Evolutionary conservation across 2,113 vertebrate genomes (phyloP).

Genomic region (Smithornis capensis): DNA sequence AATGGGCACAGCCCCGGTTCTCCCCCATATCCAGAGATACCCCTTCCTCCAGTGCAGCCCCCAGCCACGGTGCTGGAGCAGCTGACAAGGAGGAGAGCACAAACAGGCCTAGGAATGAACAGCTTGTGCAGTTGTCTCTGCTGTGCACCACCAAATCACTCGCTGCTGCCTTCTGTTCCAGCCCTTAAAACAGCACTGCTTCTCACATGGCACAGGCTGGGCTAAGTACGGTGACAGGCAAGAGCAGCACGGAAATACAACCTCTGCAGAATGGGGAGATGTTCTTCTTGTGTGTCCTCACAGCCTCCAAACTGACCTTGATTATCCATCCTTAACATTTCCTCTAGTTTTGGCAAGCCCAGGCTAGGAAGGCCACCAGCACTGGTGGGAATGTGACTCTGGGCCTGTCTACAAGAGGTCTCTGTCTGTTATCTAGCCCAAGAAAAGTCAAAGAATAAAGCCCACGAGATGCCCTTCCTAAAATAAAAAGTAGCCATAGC

Average conservation of each 20-base stretch:
- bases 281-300: background rate
- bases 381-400: background rate
- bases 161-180: background rate
- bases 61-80: fast-evolving
- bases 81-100: background rate
- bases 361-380: background rate
- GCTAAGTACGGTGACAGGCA: background rate
- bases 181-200: background rate
- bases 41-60: background rate
- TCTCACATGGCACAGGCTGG: background rate
- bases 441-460: background rate
- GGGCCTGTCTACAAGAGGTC: background rate
- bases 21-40: background rate
- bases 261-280: background rate
- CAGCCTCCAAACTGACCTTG: background rate
- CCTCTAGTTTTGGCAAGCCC: background rate
- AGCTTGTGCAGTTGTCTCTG: background rate
- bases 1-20: background rate
- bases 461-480: background rate
- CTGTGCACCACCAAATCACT: background rate
- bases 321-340: background rate
- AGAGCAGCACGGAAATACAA: background rate
- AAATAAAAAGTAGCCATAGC: background rate
- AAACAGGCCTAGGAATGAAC: background rate
- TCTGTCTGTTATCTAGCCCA: background rate